Conservation (phyloP, 2,113 vertebrate species). For the Danio rerio region DNA sequence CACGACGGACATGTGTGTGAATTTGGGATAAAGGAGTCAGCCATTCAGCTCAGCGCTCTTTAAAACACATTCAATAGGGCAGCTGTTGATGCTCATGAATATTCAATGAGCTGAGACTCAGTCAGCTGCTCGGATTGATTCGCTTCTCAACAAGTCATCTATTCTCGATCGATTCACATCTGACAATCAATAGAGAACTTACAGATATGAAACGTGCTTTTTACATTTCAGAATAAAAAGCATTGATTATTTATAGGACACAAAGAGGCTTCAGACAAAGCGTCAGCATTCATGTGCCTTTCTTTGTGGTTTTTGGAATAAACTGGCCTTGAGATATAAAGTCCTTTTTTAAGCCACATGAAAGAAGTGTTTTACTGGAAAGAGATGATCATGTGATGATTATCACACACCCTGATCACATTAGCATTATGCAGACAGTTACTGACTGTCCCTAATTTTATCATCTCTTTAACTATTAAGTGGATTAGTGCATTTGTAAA, state of each 20-base stretch:
- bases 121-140: constrained; percentile 35
- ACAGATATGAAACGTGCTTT: neutral
- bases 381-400: neutral
- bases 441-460: neutral
- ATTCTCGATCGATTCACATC: constrained; percentile 29
- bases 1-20: too few species aligned
- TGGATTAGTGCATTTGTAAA: neutral
- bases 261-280: constrained; percentile 1
- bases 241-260: neutral
- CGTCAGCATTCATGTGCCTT: neutral
- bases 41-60: neutral
- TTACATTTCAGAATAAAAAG: neutral
- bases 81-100: constrained; percentile 58
- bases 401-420: neutral
- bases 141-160: neutral
- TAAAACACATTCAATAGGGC: constrained; percentile 46
- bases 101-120: constrained; percentile 41
- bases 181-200: neutral
- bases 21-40: constrained; percentile 10
- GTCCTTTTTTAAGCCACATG: constrained; percentile 5
- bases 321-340: neutral
- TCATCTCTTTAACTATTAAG: neutral
- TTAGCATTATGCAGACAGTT: neutral
- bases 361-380: neutral
- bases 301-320: neutral